These are phyloP conservation scores for Agrotis puta DNA, from an alignment of 2,888 invertebrate genomes.

Conservation along the genomic window DNA sequence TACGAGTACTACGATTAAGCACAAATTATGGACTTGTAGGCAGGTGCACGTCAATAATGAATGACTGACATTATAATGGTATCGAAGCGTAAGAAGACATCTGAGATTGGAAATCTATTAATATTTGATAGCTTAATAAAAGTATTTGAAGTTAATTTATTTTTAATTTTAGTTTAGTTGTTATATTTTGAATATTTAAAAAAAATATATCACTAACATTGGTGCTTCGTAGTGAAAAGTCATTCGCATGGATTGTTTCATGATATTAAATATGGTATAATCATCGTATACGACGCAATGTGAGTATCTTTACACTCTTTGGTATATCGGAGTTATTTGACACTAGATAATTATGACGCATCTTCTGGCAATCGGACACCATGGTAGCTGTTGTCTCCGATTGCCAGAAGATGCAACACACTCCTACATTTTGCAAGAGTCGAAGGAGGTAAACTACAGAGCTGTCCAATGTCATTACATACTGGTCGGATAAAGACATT, in stretches of 20 bases:
- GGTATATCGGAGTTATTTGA: too few species aligned
- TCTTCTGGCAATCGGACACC: too few species aligned
- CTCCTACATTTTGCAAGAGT: too few species aligned
- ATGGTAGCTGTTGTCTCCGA: too few species aligned
- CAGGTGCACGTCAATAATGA: slow-evolving; percentile 6
- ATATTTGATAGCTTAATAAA: slow-evolving; percentile 6
- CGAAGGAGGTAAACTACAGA: too few species aligned
- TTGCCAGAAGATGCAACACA: too few species aligned
- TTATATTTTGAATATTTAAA: not conserved
- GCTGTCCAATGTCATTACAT: too few species aligned
- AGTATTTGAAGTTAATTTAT: slow-evolving; percentile 16
- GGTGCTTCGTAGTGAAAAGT: not conserved
- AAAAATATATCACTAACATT: too few species aligned
- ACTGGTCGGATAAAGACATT: too few species aligned
- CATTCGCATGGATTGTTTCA: not conserved
- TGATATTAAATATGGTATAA: not conserved
- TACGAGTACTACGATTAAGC: not conserved
- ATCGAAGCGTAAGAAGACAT: not conserved
- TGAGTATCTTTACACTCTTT: too few species aligned
- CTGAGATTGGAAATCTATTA: slow-evolving; percentile 2
- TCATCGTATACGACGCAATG: not conserved
- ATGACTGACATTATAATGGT: slow-evolving; percentile 2
- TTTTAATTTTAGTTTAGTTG: not conserved
- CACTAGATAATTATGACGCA: too few species aligned
- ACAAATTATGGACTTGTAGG: not conserved